phyloP scores from a whole-genome alignment of 2,888 invertebrate genomes.

The Troides oblongomaculatus region DNA sequence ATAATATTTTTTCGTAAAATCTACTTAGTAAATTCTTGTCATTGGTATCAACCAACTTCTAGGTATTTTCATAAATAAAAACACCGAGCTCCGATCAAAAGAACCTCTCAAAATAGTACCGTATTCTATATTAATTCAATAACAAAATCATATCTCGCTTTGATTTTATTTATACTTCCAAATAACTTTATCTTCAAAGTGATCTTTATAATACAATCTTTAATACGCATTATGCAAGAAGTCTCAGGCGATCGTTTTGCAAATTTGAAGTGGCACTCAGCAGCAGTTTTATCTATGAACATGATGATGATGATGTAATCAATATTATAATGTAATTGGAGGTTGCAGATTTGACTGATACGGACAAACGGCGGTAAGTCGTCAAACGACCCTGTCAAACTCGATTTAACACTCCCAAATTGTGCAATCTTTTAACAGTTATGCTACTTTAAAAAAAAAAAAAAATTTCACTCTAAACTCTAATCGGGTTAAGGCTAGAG shows the following conservation, averaged over 20 bases:
- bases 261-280: neutral
- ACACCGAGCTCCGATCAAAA: no score
- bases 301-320: slow-evolving; percentile 4
- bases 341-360: slow-evolving; percentile 8
- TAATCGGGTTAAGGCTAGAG: slow-evolving; percentile 11
- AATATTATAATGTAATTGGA: slow-evolving; percentile 9
- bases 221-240: slow-evolving; percentile 1
- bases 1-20: neutral
- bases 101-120: neutral
- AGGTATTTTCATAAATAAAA: no score
- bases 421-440: slow-evolving; percentile 2
- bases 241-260: no score
- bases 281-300: neutral
- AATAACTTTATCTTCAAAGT: neutral
- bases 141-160: neutral
- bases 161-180: neutral
- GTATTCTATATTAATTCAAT: neutral
- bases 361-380: neutral
- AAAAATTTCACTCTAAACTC: slow-evolving; percentile 2
- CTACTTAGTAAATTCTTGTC: neutral
- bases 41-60: neutral
- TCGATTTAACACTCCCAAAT: slow-evolving; percentile 3
- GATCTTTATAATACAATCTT: neutral
- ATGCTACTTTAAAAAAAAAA: slow-evolving; percentile 2
- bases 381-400: slow-evolving; percentile 5